Evolutionary conservation across 2,888 invertebrate species (phyloP), one percentile per base, ranked within the genome.

Genomic region (Eupithecia tripunctaria): DNA sequence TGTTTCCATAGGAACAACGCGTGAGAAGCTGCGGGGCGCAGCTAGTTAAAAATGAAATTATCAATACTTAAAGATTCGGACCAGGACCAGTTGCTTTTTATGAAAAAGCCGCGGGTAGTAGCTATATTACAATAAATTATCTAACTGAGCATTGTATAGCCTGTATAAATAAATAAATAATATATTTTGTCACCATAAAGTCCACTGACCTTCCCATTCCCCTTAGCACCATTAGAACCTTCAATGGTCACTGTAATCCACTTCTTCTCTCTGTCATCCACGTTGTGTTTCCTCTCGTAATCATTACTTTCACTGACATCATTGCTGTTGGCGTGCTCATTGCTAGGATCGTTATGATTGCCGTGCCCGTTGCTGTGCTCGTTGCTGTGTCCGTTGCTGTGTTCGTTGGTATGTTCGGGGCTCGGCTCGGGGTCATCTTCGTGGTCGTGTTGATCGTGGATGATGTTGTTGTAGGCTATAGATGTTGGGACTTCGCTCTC

Each of bases 401-500:
- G 51, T 60, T 66, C 38, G 41, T 65, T 64, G 1, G 59, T 59
- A 2, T 47, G 66, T 8, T 73, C 65, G 27, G 41, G 36, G 32
- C n/a, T 32, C 0, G 36, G 32, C 41, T 25, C 15, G 32, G 67
- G 36, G 43, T 73, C 36, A 70, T 70, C 62, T 71, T 32, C 51
- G 5, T 12, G 25, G 14, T 60, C 43, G 41, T 15, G 62, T 63
- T 66, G 69, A 41, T 63, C 64, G 38, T 73, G 70, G n/a, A 89
- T 84, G 2, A 90, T 86, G 76, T 71, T 82, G 41, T 87, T 60
- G 80, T 86, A 89, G 0, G 72, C 27, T 6, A 63, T 75, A 78
- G 27, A 67, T 75, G 66, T 78, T 74, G 1, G 82, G 0, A 90
- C 90, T 59, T 93, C 91, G 0, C 81, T 81, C 25, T 94, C 92